Conservation (phyloP, 2,113 vertebrate species). For the Nyctereutes procyonoides region DNA sequence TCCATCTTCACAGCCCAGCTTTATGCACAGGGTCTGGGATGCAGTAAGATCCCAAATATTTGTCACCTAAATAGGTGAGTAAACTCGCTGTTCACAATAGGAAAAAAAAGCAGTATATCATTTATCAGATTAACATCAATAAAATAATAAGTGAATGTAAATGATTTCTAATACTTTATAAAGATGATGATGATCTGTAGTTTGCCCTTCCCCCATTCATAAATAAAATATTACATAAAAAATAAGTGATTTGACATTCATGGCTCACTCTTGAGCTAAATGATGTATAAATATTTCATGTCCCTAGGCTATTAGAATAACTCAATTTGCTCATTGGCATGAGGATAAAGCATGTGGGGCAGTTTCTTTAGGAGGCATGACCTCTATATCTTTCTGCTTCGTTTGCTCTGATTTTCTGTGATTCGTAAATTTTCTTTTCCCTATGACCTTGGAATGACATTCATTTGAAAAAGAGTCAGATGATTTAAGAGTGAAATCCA, state of each 20-base stretch:
- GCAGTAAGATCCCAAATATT: neutral
- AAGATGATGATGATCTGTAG: neutral
- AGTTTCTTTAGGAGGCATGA: neutral
- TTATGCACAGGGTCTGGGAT: neutral
- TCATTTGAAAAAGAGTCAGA: neutral
- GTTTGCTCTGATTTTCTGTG: neutral
- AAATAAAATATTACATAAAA: conserved; percentile 10
- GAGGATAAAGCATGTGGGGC: neutral
- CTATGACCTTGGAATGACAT: neutral
- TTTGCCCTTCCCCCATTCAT: neutral
- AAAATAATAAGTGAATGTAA: neutral
- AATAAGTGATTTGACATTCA: neutral
- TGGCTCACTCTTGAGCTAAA: neutral
- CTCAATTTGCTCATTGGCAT: neutral
- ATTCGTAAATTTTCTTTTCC: neutral
- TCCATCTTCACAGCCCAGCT: neutral
- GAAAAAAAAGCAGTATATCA: neutral
- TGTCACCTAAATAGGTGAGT: neutral
- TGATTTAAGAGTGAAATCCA: neutral
- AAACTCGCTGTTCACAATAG: neutral
- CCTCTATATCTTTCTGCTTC: neutral
- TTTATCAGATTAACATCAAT: neutral
- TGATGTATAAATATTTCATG: neutral
- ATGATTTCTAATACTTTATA: neutral
- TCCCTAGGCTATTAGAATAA: neutral